Evolutionary conservation across 1,140 invertebrate genomes (phyloP).

Genomic region (Cotesia vestalis): DNA sequence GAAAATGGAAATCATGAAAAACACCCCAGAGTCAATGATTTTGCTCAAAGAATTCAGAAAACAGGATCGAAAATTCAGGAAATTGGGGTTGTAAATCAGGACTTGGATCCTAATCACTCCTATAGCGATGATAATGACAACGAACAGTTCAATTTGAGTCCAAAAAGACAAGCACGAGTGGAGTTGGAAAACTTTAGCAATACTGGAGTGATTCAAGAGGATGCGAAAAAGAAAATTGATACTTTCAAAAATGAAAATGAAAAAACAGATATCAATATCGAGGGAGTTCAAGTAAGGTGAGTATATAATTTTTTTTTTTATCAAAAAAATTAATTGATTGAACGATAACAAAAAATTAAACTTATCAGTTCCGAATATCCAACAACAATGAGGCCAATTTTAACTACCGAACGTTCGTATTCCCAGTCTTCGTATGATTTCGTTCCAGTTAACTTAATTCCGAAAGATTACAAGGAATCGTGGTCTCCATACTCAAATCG

Average conservation of each 20-base stretch:
- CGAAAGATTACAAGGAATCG: conserved; percentile 55
- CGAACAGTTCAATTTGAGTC: conserved; percentile 28
- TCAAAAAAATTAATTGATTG: neutral
- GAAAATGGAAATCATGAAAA: conserved; percentile 38
- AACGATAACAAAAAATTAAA: conserved; percentile 21
- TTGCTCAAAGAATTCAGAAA: conserved; percentile 46
- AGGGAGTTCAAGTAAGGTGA: conserved; percentile 58
- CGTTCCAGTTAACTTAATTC: conserved; percentile 62
- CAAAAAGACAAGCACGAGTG: conserved; percentile 53
- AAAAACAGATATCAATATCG: conserved; percentile 50
- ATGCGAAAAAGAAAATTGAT: conserved; percentile 48
- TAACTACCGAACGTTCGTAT: conserved; percentile 57
- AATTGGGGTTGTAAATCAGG: conserved; percentile 36
- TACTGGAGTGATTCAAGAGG: conserved; percentile 54
- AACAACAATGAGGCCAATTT: conserved; percentile 60
- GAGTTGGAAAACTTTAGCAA: conserved; percentile 58
- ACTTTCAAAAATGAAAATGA: conserved; percentile 41
- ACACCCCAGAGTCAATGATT: conserved; percentile 36
- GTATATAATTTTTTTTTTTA: conserved; percentile 4
- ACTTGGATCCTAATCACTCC: conserved; percentile 44
- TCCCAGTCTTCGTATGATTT: conserved; percentile 56
- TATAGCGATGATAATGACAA: conserved; percentile 43
- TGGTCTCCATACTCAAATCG: conserved; percentile 50
- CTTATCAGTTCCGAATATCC: conserved; percentile 56
- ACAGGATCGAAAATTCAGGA: conserved; percentile 49